Base-by-base conservation (phyloP, 2,113 vertebrate species). In the Chloebia gouldiae region DNA sequence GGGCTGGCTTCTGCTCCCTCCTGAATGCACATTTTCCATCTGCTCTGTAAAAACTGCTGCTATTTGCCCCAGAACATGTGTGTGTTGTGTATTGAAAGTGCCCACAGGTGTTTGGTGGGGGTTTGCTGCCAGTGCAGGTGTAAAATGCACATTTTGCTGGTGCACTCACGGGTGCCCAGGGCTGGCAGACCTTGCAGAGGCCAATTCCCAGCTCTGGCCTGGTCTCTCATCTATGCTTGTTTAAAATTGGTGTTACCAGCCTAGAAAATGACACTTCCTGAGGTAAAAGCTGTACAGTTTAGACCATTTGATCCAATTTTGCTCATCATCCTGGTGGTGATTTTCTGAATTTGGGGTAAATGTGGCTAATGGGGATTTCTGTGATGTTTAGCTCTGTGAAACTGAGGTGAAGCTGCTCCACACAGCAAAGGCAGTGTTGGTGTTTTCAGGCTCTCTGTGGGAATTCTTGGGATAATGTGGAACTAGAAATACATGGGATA, bases 221-320 rank as follows among this genome's bases (percentile, higher is more conserved):
- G n/a, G 49, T 30, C 7, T 22, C 6, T 28, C 1, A 1, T 27
- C 77, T 8, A 0, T 6, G 17, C 30, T 60, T 54, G 44, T 51
- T n/a, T 33, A 6, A 71, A 88, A 65, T 8, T 64, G 39, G 8
- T n/a, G 17, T 60, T 75, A 24, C 15, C 79, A 88, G 42, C 56
- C 60, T 35, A 21, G 20, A 51, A 81, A 86, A 35, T 21, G 31
- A 4, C 44, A 12, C 6, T 78, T 47, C 5, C 61, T 70, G 54
- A 65, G 37, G 15, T 73, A 57, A 69, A 87, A 89, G 23, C 31
- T 18, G 0, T 45, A 13, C 44, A 68, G 4, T 75, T 92, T 7
- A 12, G 33, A n/a, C 22, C 3, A 0, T 53, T 65, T 56, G 23
- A 11, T 19, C 20, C 14, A 6, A 3, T 86, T 65, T 40, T 77